Evolutionary conservation across 2,797 vertebrate species (phyloP), one percentile per base, ranked within the genome.

Genomic region (Ficedula albicollis): DNA sequence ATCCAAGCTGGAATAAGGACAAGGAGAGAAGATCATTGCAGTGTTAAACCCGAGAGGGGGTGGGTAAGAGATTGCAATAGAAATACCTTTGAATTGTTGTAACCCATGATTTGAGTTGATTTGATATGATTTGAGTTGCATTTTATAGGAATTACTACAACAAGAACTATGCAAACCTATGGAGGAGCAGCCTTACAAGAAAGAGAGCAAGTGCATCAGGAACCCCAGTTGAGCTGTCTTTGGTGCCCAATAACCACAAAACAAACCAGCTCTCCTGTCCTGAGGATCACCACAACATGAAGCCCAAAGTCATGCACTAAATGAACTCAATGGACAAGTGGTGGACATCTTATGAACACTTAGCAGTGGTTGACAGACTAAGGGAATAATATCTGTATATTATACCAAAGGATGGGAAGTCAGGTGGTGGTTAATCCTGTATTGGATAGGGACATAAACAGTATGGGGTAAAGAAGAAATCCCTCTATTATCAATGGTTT

Each of bases 31-130:
- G 9, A 19, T 38, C 55, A 32, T 16, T 48, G 63, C 36, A 62
- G 10, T 19, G 4, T 21, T 56, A 51, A 72, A 51, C 9, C 13
- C 1, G 0, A 5, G 2, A 30, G 5, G 5, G 16, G 56, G 25
- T 49, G 32, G 3, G 23, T 44, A n/a, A 56, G n/a, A 59, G 13
- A 43, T 0, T 52, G 10, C 8, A 64, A 39, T 10, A 63, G n/a
- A 66, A 59, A 59, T 25, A 52, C 9, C 10, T 44, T 46, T 36
- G 32, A 58, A 54, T 27, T 52, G 17, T 52, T 77, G 22, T n/a
- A 78, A 54, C 9, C 9, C 11, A 15, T 48, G 0, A 78, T 52
- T 36, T 66, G 26, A 52, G 32, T 66, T 41, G 46, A 19, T 43
- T 43, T 43, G 18, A 43, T 43, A 15, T 54, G 0, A 84, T 52